These are phyloP conservation scores for Chiroxiphia lanceolata DNA, from an alignment of 2,797 vertebrate species.

Conservation along the genomic window DNA sequence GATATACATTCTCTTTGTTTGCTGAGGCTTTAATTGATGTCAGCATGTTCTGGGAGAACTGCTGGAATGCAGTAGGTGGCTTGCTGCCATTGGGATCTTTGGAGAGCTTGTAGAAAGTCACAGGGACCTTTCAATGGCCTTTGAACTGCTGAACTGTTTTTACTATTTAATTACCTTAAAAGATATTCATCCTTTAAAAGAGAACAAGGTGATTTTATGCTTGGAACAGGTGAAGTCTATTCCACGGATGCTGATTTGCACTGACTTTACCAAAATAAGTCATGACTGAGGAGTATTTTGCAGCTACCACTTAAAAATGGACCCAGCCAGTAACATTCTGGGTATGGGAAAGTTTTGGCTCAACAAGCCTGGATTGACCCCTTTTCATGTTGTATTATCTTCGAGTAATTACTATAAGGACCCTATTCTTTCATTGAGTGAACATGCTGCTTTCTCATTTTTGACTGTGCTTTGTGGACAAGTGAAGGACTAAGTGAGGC, in stretches of 20 bases:
- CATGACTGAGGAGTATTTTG: background rate
- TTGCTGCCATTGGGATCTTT: background rate
- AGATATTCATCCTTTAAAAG: background rate
- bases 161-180: background rate
- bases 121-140: background rate
- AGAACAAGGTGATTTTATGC: background rate
- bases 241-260: background rate
- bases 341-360: background rate
- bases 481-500: background rate
- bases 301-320: background rate
- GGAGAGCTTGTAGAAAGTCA: background rate
- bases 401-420: background rate
- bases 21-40: background rate
- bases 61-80: background rate
- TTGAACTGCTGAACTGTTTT: background rate
- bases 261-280: background rate
- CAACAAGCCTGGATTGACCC: background rate
- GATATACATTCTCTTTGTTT: background rate
- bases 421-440: background rate
- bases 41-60: background rate
- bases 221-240: background rate
- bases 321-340: accelerated
- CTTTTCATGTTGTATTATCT: background rate
- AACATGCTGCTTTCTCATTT: background rate
- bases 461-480: background rate